Percentiles rank a stretch among this genome's conserved stretches.
Conservation (phyloP, 1,140 invertebrate species). For the Aphelenchoides fujianensis region DNA sequence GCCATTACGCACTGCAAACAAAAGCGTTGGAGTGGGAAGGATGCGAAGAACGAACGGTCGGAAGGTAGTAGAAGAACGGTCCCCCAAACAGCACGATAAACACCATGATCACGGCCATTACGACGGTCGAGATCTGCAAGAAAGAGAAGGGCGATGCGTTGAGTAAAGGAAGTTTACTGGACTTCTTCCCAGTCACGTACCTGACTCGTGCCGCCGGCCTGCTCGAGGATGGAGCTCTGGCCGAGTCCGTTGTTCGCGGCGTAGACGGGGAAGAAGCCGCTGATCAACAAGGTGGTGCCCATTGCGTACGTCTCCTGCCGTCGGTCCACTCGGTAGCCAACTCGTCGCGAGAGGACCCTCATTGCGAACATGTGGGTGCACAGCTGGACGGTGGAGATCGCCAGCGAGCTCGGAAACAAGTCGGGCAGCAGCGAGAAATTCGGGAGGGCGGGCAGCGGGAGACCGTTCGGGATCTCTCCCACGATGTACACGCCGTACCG, state of each 20-base stretch:
- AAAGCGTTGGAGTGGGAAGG: too few relatives aligned
- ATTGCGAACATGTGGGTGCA: conserved; percentile 30
- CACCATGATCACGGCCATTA: conserved; percentile 21
- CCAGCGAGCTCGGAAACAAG: conserved; percentile 24
- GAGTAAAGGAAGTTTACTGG: too few relatives aligned
- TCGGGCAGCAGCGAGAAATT: conserved; percentile 20
- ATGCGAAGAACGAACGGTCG: conserved; percentile 6
- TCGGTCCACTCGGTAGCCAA: conserved; percentile 30
- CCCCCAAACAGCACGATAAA: not conserved
- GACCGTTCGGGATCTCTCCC: not conserved
- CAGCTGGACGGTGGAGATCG: conserved; percentile 32
- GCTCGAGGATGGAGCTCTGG: conserved; percentile 25
- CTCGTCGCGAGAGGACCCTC: conserved; percentile 26
- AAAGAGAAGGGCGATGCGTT: too few relatives aligned
- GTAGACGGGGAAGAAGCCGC: conserved; percentile 41
- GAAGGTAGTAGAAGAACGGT: not conserved
- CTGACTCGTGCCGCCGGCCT: conserved; percentile 27
- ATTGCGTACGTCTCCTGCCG: conserved; percentile 41
- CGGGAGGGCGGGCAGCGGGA: conserved; percentile 28
- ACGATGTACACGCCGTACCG: not conserved
- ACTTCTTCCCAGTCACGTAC: too few relatives aligned
- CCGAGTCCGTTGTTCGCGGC: conserved; percentile 37
- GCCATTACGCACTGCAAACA: conserved; percentile 37
- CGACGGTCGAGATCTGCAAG: not conserved
- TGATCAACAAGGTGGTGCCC: conserved; percentile 19